Evolutionary conservation across 2,113 vertebrate genomes (phyloP).

Genomic region (Spilogale gracilis): DNA sequence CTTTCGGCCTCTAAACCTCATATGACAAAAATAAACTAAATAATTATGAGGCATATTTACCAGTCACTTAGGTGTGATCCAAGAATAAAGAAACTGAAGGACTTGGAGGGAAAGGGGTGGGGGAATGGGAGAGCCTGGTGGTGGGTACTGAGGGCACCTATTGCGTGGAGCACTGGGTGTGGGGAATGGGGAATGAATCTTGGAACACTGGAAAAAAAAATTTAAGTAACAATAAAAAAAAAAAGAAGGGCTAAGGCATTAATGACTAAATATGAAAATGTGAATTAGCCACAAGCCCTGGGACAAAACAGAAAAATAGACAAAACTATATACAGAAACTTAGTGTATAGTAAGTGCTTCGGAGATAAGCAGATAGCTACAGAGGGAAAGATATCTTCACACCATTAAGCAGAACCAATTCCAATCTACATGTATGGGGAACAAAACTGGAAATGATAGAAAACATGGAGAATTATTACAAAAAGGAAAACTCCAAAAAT

Average conservation of each 20-base stretch:
- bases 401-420: background rate
- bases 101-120: too few relatives aligned
- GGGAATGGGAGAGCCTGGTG: too few relatives aligned
- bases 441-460: background rate
- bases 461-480: background rate
- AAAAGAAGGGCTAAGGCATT: background rate
- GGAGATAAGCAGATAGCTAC: background rate
- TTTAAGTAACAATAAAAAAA: too few relatives aligned
- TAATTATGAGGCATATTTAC: background rate
- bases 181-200: too few relatives aligned
- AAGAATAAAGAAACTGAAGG: background rate
- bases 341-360: background rate
- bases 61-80: background rate
- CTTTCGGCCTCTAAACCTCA: background rate
- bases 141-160: too few relatives aligned
- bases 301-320: background rate
- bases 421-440: background rate
- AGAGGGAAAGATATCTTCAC: background rate
- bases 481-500: background rate
- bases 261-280: background rate
- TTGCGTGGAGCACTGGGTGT: too few relatives aligned
- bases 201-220: too few relatives aligned
- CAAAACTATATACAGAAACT: background rate
- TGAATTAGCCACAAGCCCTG: background rate
- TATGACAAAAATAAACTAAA: background rate